phyloP scores from a whole-genome alignment of 2,888 invertebrate species.

The Coelinius sp. region DNA sequence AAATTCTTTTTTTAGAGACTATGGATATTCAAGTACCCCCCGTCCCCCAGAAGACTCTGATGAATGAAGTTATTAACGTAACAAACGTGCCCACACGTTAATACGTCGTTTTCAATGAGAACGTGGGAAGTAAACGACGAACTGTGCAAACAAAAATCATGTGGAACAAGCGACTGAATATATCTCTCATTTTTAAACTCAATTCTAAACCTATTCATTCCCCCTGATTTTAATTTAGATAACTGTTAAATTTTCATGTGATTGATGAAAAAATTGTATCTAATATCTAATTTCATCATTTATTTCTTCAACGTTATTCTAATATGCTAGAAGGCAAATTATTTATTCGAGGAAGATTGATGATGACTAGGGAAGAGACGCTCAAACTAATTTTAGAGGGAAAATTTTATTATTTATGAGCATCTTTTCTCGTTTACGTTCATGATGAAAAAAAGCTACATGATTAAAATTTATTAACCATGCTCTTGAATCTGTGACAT shows the following conservation, averaged over 20 bases:
- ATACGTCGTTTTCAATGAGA: not conserved
- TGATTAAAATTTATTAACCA: constrained; percentile 30
- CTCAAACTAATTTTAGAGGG: constrained; percentile 22
- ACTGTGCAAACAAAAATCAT: constrained; percentile 3
- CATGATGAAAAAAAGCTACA: not conserved
- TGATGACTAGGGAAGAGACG: constrained; percentile 19
- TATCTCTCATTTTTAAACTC: not conserved
- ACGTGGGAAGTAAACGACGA: not conserved
- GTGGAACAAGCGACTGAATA: constrained; percentile 14
- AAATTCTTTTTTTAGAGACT: not conserved
- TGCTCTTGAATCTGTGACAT: constrained; percentile 19
- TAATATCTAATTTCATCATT: not conserved
- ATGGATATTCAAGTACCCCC: not conserved
- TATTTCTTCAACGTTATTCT: not conserved
- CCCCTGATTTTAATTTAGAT: not conserved
- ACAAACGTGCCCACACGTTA: not conserved
- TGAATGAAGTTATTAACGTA: constrained; percentile 7
- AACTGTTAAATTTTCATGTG: not conserved
- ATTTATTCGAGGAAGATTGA: not conserved
- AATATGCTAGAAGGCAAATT: constrained; percentile 16
- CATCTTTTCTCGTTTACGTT: constrained; percentile 18
- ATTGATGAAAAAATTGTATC: not conserved
- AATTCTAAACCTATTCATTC: constrained; percentile 1
- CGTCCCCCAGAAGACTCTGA: not conserved
- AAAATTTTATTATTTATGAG: constrained; percentile 9